Base-by-base conservation (phyloP, 1,140 invertebrate species). In the Heliconius melpomene region DNA sequence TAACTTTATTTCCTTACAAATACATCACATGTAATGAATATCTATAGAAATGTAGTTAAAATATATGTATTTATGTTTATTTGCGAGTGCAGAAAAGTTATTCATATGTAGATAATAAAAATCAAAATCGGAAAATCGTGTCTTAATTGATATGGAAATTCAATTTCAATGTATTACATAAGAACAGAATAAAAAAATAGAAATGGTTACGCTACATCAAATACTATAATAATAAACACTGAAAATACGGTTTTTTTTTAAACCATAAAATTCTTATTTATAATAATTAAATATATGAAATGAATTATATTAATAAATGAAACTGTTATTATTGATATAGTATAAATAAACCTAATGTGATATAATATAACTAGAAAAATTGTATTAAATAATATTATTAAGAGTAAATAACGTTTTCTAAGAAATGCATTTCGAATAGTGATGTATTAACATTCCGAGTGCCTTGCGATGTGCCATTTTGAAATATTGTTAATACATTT, bases 381-480 rank as follows among this genome's bases (percentile, higher is more conserved):
- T 73, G 20, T 16, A 73, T 73, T 26, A 46, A 73, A 73, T 73
- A 73, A 73, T 73, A 73, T 50, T 38, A 13, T 16, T 73, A 23
- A 16, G 11, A 50, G 46, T 26, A n/a, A 40, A 73, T 40, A 40
- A 73, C 40, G 38, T 50, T 46, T 46, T 46, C 9, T 40, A 73
- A 23, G 16, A 57, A 57, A 75, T 77, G 77, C 52, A 72, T 72
- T 78, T 78, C 36, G 5, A 72, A 77, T 70, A 71, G 75, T 77
- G 75, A 77, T 77, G 26, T 77, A 46, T 32, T n/a, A 77, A 77
- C 82, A 83, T 83, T 83, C 82, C 82, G 75, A 57, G 73, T 80
- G 82, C 82, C 82, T 83, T 81, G 72, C 50, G 40, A 38, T 70
- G 74, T 79, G 71, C 57, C 70, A 79, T 80, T 79, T 77, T 73